Evolutionary conservation across 2,888 invertebrate species (phyloP).

Genomic region (Andrena chrysosceles): DNA sequence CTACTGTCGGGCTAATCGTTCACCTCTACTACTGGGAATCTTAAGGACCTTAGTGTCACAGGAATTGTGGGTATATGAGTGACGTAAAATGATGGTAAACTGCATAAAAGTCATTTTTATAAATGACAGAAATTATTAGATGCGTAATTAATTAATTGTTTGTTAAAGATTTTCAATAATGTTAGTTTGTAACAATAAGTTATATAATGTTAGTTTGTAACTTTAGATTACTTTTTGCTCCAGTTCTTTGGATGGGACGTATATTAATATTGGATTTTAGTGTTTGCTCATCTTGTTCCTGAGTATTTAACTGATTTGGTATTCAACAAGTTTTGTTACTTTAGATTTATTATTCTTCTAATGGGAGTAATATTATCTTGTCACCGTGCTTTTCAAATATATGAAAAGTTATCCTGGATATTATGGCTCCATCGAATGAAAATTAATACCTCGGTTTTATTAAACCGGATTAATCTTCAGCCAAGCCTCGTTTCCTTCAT

Average conservation of each 20-base stretch:
- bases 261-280: background rate
- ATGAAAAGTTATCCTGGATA: background rate
- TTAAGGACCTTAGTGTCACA: background rate
- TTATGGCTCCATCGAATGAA: background rate
- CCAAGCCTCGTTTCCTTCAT: constrained; percentile 7
- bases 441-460: constrained; percentile 21
- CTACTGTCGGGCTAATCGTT: background rate
- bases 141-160: background rate
- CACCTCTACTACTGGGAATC: constrained; percentile 11
- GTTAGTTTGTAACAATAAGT: too few relatives aligned
- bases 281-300: background rate
- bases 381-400: background rate
- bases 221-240: too few relatives aligned
- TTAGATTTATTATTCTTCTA: background rate
- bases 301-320: background rate
- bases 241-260: background rate
- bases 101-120: background rate
- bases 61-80: background rate
- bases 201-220: background rate
- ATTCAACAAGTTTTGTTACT: background rate
- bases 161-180: background rate
- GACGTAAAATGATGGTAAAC: background rate
- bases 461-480: constrained; percentile 32
- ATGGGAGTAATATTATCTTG: background rate
- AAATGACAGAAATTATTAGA: background rate